Base-by-base conservation (phyloP, 2,113 vertebrate species). In the Syngnathus scovelli region DNA sequence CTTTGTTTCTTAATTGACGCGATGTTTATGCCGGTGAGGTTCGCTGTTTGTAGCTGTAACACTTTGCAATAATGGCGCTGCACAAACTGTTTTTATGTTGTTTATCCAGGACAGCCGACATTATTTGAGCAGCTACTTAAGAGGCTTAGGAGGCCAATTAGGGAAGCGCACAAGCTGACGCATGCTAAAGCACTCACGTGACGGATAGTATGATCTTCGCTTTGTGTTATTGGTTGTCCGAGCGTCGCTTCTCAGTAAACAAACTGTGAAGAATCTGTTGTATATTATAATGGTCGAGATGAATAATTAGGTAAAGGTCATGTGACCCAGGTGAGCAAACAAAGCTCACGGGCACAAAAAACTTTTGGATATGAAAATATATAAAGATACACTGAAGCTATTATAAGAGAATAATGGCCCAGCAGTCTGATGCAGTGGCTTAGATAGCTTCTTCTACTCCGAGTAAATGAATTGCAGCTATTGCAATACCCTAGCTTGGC, bases 131-230 rank as follows among this genome's bases (percentile, higher is more conserved):
- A 66, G 77, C 78, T 80, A 84, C 88, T 85, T 89, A 89, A 90
- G 86, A 88, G 80, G 86, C 86, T 90, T 89, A 88, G 83, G 74
- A 87, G 82, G 61, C 83, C 86, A 88, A 88, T 90, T 88, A 88
- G 74, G 59, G 81, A 75, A 69, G 72, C 74, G 79, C 79, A 71
- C 72, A 70, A 65, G 80, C 78, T 84, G 84, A 85, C 62, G 69
- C 79, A 81, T 21, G 70, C 71, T 78, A 68, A 72, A 76, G 68
- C 33, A 49, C 69, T 81, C 81, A 81, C 70, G 70, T 87, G 87
- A 89, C 19, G 62, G 74, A 85, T 78, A 77, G 80, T 69, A 69
- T 83, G 86, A 83, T 84, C 81, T 84, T 63, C 70, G 15, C 75
- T 73, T 52, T 68, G 75, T 68, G 6, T 79, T 74, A 81, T 79